These are phyloP conservation scores for Ichneumon xanthorius DNA, from an alignment of 2,888 invertebrate species.

Conservation along the genomic window DNA sequence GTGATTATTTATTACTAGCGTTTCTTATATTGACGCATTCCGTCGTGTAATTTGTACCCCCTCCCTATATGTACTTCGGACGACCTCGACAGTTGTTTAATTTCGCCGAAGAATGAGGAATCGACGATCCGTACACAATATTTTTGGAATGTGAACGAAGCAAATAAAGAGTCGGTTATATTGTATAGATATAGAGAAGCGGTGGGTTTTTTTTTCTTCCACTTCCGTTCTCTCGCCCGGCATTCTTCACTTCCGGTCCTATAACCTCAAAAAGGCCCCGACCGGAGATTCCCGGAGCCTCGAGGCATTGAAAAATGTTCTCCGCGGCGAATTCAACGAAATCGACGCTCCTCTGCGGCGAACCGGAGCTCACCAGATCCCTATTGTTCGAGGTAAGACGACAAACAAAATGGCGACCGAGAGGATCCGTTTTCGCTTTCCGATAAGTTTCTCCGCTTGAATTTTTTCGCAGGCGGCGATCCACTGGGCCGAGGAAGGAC, in stretches of 20 bases:
- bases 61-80: neutral
- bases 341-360: constrained; percentile 76
- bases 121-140: neutral
- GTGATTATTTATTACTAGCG: constrained; percentile 66
- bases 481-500: constrained; percentile 81
- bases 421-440: neutral
- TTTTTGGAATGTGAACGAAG: constrained; percentile 28
- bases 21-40: neutral
- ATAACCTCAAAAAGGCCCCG: constrained; percentile 3
- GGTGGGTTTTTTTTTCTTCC: neutral
- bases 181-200: constrained; percentile 13
- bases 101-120: neutral
- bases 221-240: neutral
- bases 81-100: neutral
- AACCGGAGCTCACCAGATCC: constrained; percentile 73
- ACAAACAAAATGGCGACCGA: constrained; percentile 6
- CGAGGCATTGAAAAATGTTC: constrained; percentile 58
- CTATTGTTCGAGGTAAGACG: constrained; percentile 80
- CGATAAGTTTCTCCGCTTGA: neutral
- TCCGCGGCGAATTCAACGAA: constrained; percentile 46
- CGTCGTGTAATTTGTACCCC: neutral
- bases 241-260: neutral
- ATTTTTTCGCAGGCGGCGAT: constrained; percentile 77
- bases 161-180: constrained; percentile 15
- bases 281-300: neutral